phyloP scores from a whole-genome alignment of 2,888 invertebrate species.

The Calameuta pallipes region DNA sequence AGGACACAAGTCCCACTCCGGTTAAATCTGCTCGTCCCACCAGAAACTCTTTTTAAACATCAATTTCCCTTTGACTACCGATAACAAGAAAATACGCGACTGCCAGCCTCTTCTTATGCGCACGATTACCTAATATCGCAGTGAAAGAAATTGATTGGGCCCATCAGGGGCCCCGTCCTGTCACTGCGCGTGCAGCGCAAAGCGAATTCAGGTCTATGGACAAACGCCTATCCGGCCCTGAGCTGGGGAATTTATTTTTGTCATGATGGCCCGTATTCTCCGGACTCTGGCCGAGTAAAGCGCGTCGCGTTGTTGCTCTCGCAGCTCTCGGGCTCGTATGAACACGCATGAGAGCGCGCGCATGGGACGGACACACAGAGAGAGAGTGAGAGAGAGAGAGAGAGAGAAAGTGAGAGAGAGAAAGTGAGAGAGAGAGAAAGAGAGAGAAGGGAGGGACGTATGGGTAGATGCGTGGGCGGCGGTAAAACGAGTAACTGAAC shows the following conservation, averaged over 20 bases:
- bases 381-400: neutral
- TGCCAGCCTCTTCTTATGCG: too few relatives aligned
- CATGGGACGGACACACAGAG: slow-evolving; percentile 6
- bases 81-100: too few relatives aligned
- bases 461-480: slow-evolving; percentile 44
- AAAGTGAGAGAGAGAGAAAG: neutral
- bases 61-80: too few relatives aligned
- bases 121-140: too few relatives aligned
- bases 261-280: slow-evolving; percentile 44
- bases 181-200: too few relatives aligned
- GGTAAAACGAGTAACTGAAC: slow-evolving; percentile 54
- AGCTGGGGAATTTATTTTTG: slow-evolving; percentile 38
- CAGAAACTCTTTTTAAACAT: neutral
- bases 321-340: slow-evolving; percentile 3
- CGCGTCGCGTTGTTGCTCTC: slow-evolving; percentile 21
- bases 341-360: slow-evolving; percentile 10
- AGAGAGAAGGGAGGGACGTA: slow-evolving; percentile 23
- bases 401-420: neutral
- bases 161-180: too few relatives aligned
- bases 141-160: too few relatives aligned
- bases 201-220: neutral
- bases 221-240: slow-evolving; percentile 16
- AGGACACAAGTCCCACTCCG: too few relatives aligned
- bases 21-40: neutral
- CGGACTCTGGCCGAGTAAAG: slow-evolving; percentile 29